Conservation (phyloP, 1,140 invertebrate species). For the Drosophila fuyamai region DNA sequence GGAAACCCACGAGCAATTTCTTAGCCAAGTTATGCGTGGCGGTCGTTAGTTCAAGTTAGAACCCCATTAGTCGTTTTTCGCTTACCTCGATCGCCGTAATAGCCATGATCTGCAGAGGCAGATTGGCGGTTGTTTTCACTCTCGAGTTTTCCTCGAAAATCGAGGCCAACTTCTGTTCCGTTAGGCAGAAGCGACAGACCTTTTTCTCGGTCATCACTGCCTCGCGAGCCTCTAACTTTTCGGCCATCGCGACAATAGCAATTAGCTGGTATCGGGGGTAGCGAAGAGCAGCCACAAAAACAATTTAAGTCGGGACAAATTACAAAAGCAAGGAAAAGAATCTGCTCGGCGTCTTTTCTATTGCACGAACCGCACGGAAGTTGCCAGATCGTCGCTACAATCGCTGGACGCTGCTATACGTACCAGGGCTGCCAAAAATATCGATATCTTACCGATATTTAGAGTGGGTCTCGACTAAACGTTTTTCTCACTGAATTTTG, state of each 20-base stretch:
- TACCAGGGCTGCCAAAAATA: neutral
- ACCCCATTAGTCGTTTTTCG: slow-evolving; percentile 20
- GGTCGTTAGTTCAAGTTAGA: slow-evolving; percentile 51
- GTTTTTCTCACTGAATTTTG: too few species aligned
- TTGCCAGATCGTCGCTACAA: neutral
- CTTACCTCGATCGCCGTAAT: slow-evolving; percentile 91
- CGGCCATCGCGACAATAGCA: slow-evolving; percentile 40
- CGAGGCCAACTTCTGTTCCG: slow-evolving; percentile 86
- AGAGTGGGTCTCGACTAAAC: neutral
- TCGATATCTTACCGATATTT: neutral
- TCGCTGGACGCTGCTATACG: slow-evolving; percentile 7
- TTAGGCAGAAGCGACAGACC: slow-evolving; percentile 90
- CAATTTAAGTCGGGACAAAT: neutral
- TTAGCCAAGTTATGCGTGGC: slow-evolving; percentile 64
- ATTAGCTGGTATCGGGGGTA: neutral
- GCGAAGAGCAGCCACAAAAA: neutral
- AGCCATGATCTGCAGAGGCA: slow-evolving; percentile 90
- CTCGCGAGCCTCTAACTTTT: slow-evolving; percentile 45
- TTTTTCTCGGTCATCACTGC: slow-evolving; percentile 84
- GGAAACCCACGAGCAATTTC: slow-evolving; percentile 56
- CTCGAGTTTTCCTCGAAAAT: slow-evolving; percentile 88
- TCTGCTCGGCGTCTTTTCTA: slow-evolving; percentile 39
- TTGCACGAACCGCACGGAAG: slow-evolving; percentile 27
- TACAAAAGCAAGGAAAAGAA: slow-evolving; percentile 22
- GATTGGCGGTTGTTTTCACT: slow-evolving; percentile 87